These are phyloP conservation scores for Hypanus sabinus DNA, from an alignment of 2,113 vertebrate species.

Conservation along the genomic window DNA sequence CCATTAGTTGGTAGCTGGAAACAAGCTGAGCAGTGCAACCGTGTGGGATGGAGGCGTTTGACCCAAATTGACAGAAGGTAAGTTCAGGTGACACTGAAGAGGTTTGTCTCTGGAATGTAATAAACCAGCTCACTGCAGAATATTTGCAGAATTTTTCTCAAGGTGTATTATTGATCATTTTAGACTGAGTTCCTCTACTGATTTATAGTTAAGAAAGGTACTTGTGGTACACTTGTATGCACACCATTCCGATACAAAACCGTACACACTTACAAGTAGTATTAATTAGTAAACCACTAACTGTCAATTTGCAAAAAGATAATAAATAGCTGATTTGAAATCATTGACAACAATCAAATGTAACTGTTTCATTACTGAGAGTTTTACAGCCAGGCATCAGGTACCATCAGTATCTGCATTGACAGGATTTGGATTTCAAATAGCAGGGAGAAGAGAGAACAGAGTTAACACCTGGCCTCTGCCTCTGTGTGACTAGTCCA, in stretches of 20 bases:
- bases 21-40: not conserved
- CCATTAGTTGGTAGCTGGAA: not conserved
- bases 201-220: not conserved
- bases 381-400: not conserved
- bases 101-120: not conserved
- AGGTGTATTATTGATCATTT: not conserved
- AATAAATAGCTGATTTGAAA: not conserved
- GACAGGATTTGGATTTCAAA: not conserved
- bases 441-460: not conserved
- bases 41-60: constrained; percentile 28
- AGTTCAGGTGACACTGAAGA: not conserved
- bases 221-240: no score
- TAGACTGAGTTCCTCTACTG: not conserved
- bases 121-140: not conserved
- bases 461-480: not conserved
- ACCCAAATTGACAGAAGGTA: constrained; percentile 4
- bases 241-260: not conserved
- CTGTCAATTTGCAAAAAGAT: not conserved
- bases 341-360: not conserved
- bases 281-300: no score
- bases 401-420: not conserved
- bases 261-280: not conserved
- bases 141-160: not conserved
- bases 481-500: not conserved
- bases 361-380: not conserved